Conservation (phyloP, 2,113 vertebrate genomes). For the Pungitius pungitius region DNA sequence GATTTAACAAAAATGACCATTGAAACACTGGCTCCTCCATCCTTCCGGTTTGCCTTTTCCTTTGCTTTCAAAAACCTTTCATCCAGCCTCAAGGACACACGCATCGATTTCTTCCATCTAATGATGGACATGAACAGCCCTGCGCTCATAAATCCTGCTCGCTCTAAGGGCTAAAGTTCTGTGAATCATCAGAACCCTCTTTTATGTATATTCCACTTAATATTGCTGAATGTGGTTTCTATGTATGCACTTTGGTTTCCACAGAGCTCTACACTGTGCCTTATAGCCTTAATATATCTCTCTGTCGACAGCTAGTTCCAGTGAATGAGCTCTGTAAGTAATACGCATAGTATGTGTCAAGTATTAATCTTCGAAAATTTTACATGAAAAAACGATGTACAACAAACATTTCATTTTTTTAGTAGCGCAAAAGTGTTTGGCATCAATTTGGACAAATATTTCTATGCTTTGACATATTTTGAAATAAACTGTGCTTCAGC, state of each 20-base stretch:
- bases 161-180: slow-evolving; percentile 21
- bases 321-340: background rate
- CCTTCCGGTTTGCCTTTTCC: slow-evolving; percentile 15
- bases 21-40: slow-evolving; percentile 2
- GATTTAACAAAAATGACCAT: slow-evolving; percentile 14
- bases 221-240: slow-evolving; percentile 4
- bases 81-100: slow-evolving; percentile 51
- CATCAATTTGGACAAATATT: background rate
- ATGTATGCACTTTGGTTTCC: background rate
- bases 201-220: slow-evolving; percentile 9
- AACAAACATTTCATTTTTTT: background rate
- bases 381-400: background rate
- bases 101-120: slow-evolving; percentile 35
- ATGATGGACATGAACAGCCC: slow-evolving; percentile 13
- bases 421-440: background rate
- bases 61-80: slow-evolving; percentile 24
- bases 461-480: background rate
- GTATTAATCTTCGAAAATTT: background rate
- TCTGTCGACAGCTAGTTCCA: background rate
- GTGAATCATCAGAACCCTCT: slow-evolving; percentile 19
- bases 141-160: slow-evolving; percentile 47
- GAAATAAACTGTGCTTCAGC: background rate
- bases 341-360: background rate
- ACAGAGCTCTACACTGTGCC: slow-evolving; percentile 1
- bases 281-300: slow-evolving; percentile 1